phyloP scores from a whole-genome alignment of 1,140 invertebrate genomes.

The Rhopalosiphum padi region DNA sequence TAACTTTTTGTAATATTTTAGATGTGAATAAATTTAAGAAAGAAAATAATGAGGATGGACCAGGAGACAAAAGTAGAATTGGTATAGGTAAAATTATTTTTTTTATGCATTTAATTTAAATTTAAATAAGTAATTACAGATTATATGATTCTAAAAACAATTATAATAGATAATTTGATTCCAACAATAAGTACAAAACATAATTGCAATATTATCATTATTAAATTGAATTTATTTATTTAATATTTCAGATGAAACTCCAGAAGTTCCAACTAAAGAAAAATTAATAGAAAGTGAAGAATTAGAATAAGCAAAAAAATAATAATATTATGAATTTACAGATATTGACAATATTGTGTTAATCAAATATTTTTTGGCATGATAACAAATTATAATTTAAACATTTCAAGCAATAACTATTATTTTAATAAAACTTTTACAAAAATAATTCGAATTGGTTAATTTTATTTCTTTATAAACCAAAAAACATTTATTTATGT shows the following conservation, averaged over 20 bases:
- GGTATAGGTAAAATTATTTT: neutral
- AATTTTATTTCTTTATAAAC: neutral
- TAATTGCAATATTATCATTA: neutral
- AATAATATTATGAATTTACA: neutral
- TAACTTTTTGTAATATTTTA: slow-evolving; percentile 60
- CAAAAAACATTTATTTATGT: neutral
- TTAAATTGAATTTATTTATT: neutral
- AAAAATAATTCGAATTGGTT: neutral
- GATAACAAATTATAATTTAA: neutral
- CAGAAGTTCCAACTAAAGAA: neutral
- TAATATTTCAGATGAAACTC: neutral
- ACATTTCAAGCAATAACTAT: neutral
- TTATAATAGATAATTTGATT: too few species aligned
- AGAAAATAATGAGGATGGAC: slow-evolving; percentile 59
- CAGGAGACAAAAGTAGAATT: slow-evolving; percentile 13
- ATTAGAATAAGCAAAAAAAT: neutral
- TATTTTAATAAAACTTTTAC: neutral
- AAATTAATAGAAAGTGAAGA: neutral
- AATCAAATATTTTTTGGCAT: neutral
- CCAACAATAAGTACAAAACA: neutral
- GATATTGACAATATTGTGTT: neutral
- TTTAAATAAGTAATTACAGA: neutral
- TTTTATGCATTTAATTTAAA: neutral
- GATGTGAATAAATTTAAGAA: slow-evolving; percentile 67
- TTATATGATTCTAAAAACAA: too few species aligned